Evolutionary conservation across 2,888 invertebrate genomes (phyloP).

Genomic region (Notocelia uddmanniana): DNA sequence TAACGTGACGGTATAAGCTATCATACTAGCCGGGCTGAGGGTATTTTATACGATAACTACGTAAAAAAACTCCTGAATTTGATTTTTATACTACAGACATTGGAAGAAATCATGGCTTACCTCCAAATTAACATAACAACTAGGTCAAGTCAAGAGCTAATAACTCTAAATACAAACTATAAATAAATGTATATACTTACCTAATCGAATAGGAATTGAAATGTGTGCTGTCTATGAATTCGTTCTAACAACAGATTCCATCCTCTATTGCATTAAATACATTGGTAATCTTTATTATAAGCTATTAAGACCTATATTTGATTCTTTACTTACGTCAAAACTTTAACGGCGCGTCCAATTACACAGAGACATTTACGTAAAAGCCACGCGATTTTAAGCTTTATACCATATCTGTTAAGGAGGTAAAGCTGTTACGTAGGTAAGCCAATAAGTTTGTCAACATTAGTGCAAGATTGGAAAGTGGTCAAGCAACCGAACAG

Average conservation of each 20-base stretch:
- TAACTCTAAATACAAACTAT: neutral
- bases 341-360: slow-evolving; percentile 13
- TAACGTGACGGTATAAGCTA: too few relatives aligned
- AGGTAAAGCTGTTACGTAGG: neutral
- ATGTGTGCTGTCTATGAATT: slow-evolving; percentile 1
- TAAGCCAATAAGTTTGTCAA: slow-evolving; percentile 51
- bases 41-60: too few relatives aligned
- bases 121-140: neutral
- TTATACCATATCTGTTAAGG: neutral
- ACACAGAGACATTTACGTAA: neutral
- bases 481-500: slow-evolving; percentile 67
- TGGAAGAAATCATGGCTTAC: too few relatives aligned
- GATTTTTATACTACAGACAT: too few relatives aligned
- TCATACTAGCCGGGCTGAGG: too few relatives aligned
- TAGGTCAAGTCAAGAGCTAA: neutral
- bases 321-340: slow-evolving; percentile 26
- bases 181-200: neutral
- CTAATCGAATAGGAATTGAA: neutral
- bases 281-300: slow-evolving; percentile 14
- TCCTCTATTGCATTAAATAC: neutral
- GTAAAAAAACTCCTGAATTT: too few relatives aligned
- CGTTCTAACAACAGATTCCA: neutral
- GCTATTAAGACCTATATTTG: slow-evolving; percentile 25
- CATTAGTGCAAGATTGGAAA: slow-evolving; percentile 69
- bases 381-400: neutral